These are phyloP conservation scores for Oophaga pumilio DNA, from an alignment of 2,113 vertebrate species.

Conservation along the genomic window DNA sequence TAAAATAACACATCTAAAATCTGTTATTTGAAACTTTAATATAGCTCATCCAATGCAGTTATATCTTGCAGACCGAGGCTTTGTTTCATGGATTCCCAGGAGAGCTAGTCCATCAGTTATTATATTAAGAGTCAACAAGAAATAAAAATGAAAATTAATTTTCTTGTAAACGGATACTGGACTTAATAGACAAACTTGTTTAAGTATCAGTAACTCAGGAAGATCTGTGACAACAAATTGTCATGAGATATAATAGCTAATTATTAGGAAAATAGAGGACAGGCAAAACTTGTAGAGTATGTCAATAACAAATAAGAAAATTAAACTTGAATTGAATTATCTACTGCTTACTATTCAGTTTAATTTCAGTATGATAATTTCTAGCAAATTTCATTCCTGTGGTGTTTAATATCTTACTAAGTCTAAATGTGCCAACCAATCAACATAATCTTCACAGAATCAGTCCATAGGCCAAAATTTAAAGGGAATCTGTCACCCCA, in stretches of 20 bases:
- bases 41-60: not conserved
- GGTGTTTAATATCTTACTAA: too few species aligned
- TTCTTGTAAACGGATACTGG: not conserved
- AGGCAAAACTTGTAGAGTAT: not conserved
- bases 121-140: too few species aligned
- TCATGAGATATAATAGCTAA: not conserved
- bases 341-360: not conserved
- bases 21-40: not conserved
- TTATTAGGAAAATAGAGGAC: not conserved
- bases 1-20: constrained; percentile 19
- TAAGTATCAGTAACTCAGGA: not conserved
- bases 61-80: not conserved
- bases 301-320: not conserved
- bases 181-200: not conserved
- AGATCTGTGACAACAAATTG: not conserved
- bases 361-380: too few species aligned
- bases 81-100: not conserved
- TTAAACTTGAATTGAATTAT: not conserved
- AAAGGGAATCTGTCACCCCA: too few species aligned
- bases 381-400: too few species aligned
- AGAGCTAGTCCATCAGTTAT: not conserved
- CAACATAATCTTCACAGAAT: too few species aligned
- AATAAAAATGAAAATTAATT: not conserved
- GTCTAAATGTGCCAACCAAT: too few species aligned
- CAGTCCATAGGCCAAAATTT: too few species aligned